Conservation (phyloP, 2,113 vertebrate genomes). For the Beaufortia kweichowensis region DNA sequence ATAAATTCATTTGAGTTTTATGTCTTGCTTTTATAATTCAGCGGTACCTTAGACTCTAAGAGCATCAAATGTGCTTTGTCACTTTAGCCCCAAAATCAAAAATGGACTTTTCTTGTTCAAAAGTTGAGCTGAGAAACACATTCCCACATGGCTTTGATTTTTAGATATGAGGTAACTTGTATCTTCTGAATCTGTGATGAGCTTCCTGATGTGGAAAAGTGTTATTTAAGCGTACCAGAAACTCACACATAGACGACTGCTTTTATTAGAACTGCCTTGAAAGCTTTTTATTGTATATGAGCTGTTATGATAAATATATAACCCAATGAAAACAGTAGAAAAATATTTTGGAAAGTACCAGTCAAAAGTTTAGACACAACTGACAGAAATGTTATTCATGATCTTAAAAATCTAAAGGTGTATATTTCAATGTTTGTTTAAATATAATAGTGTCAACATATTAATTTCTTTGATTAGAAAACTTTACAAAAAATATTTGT, state of each 20-base stretch:
- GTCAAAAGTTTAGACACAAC: too few relatives aligned
- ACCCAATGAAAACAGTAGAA: too few relatives aligned
- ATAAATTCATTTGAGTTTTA: slow-evolving; percentile 27
- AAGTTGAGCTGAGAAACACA: slow-evolving; percentile 41
- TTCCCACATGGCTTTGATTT: slow-evolving; percentile 28
- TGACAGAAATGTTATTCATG: too few relatives aligned
- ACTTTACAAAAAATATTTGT: too few relatives aligned
- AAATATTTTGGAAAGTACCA: neutral
- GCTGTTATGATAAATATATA: neutral
- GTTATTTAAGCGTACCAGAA: slow-evolving; percentile 5
- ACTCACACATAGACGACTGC: slow-evolving; percentile 1
- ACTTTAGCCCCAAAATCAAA: slow-evolving; percentile 63
- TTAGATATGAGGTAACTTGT: slow-evolving; percentile 17
- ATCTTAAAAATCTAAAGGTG: too few relatives aligned
- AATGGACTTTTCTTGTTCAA: slow-evolving; percentile 75
- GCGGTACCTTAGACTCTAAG: slow-evolving; percentile 51
- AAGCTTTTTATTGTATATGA: neutral
- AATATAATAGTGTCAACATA: too few relatives aligned
- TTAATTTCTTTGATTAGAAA: too few relatives aligned
- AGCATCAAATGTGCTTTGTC: slow-evolving; percentile 44
- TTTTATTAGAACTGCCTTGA: slow-evolving; percentile 2
- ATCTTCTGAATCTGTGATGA: slow-evolving; percentile 22
- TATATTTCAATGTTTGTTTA: too few relatives aligned
- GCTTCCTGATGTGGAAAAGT: neutral
- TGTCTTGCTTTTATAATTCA: slow-evolving; percentile 63